Evolutionary conservation across 2,113 vertebrate species (phyloP).

Genomic region (Esox niger): DNA sequence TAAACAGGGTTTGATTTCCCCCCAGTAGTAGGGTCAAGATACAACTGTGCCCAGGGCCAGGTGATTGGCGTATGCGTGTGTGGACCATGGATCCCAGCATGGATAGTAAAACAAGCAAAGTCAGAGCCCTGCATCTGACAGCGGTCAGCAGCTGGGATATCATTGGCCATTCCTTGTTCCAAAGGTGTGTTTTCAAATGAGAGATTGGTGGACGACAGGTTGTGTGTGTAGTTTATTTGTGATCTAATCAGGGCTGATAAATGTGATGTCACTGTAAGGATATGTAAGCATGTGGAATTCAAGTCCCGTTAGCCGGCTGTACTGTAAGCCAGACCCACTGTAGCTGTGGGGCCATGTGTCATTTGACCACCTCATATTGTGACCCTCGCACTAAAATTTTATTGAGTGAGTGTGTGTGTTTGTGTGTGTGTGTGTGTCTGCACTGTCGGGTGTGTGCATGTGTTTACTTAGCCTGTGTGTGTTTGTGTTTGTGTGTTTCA

Average conservation of each 20-base stretch:
- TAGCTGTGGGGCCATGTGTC: constrained; percentile 27
- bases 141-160: constrained; percentile 55
- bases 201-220: background rate
- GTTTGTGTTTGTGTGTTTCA: constrained; percentile 12
- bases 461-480: no score
- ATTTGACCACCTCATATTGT: background rate
- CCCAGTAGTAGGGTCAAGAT: background rate
- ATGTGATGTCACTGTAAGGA: constrained; percentile 4
- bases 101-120: no score
- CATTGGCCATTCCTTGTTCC: constrained; percentile 19
- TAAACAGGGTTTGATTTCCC: background rate
- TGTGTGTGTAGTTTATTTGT: constrained; percentile 3
- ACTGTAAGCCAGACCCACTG: constrained; percentile 13
- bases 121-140: no score
- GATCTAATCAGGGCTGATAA: background rate
- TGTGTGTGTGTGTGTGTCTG: background rate
- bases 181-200: background rate
- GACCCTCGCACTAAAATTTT: background rate
- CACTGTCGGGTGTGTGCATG: no score
- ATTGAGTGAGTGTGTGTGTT: background rate
- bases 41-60: background rate
- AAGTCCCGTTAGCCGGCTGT: background rate
- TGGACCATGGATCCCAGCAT: no score
- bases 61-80: background rate
- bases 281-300: constrained; percentile 1